Conservation (phyloP, 2,888 invertebrate genomes). For the Acanthosepion esculentum region DNA sequence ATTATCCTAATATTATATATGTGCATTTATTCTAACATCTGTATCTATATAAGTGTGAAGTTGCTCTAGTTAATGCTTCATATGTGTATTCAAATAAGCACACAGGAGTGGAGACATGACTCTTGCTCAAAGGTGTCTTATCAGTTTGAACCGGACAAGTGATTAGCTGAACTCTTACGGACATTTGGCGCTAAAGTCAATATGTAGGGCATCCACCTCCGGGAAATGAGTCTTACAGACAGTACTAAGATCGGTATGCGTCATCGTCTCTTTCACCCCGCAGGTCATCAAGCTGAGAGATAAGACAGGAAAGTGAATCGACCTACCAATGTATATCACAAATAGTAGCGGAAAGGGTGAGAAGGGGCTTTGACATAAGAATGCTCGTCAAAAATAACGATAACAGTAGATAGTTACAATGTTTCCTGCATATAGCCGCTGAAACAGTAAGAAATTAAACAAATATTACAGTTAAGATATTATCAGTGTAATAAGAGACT, state of each 20-base stretch:
- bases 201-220: conserved; percentile 4
- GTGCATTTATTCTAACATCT: background rate
- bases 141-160: conserved; percentile 33
- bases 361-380: too few species aligned
- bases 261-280: conserved; percentile 2
- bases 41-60: background rate
- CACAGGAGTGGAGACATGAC: background rate
- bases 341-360: background rate
- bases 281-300: conserved; percentile 6
- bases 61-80: background rate
- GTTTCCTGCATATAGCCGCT: too few species aligned
- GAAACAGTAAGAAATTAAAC: too few species aligned
- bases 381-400: background rate
- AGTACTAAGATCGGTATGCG: conserved; percentile 5
- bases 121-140: conserved; percentile 6
- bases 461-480: too few species aligned
- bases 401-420: background rate
- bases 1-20: background rate
- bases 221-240: background rate
- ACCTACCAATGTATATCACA: background rate
- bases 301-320: background rate
- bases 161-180: conserved; percentile 23
- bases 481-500: too few species aligned
- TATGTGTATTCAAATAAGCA: background rate
- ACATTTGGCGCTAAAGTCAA: background rate